Conservation (phyloP, 2,113 vertebrate species). For the Caretta caretta region DNA sequence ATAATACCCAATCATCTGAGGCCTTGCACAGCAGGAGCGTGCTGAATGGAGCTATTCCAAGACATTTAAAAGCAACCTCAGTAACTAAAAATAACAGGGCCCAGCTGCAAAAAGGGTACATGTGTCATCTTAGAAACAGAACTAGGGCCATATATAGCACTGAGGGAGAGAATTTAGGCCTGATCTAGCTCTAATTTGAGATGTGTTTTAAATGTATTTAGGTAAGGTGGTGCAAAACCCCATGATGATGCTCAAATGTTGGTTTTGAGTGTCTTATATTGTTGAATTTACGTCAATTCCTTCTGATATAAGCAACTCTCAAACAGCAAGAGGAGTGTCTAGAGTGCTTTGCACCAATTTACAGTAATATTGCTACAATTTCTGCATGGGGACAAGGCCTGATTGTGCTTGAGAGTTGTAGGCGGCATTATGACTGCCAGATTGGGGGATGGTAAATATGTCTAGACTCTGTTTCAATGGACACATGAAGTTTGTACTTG, state of each 20-base stretch:
- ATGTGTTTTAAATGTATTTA: not conserved
- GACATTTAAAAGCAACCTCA: slow-evolving; percentile 20
- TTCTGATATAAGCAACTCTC: not conserved
- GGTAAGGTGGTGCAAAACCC: not conserved
- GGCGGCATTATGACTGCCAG: not conserved
- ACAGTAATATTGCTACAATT: accelerated
- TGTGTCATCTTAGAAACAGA: not conserved
- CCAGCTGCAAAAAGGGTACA: not conserved
- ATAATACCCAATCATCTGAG: not conserved
- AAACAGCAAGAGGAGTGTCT: not conserved
- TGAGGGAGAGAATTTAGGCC: not conserved
- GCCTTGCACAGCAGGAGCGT: not conserved
- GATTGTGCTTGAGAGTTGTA: accelerated
- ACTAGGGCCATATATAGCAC: not conserved
- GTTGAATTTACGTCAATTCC: accelerated
- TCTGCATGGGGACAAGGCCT: accelerated
- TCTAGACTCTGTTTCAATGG: accelerated
- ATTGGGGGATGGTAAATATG: not conserved
- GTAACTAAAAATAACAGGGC: slow-evolving; percentile 47
- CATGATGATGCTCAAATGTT: accelerated
- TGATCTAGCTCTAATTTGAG: not conserved
- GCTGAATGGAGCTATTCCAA: slow-evolving; percentile 29
- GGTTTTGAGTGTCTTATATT: not conserved
- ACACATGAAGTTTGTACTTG: not conserved
- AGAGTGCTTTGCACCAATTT: not conserved